Conservation (phyloP, 1,140 invertebrate genomes). For the Lepidurus apus region DNA sequence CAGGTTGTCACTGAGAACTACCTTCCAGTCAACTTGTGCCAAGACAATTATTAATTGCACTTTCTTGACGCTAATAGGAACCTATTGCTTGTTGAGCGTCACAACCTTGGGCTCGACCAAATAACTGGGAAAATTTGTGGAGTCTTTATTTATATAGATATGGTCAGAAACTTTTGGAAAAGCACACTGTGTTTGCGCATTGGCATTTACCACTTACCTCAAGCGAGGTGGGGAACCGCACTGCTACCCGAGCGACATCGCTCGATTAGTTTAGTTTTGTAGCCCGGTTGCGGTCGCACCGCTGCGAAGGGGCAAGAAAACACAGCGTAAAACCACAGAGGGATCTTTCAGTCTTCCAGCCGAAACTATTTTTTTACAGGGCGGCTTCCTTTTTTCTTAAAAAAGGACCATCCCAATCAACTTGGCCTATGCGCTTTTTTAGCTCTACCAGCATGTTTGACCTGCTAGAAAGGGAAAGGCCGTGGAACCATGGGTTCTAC, state of each 20-base stretch:
- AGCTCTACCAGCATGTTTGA: background rate
- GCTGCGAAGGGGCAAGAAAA: background rate
- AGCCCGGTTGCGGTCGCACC: background rate
- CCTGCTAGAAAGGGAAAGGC: constrained; percentile 10
- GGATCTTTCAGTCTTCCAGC: background rate
- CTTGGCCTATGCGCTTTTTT: background rate
- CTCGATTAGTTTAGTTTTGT: constrained; percentile 2
- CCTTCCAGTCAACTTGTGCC: background rate
- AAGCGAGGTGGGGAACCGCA: background rate
- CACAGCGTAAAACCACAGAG: background rate
- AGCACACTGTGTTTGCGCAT: background rate
- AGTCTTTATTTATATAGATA: too few species aligned
- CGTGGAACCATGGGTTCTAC: background rate
- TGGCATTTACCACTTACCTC: background rate
- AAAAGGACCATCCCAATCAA: too few species aligned
- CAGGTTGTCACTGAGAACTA: constrained; percentile 13
- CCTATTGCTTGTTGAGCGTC: background rate
- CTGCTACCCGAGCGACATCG: background rate
- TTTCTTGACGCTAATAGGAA: background rate
- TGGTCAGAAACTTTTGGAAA: background rate
- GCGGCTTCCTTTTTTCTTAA: background rate
- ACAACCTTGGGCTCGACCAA: background rate
- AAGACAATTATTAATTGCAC: constrained; percentile 19
- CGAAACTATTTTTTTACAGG: background rate
- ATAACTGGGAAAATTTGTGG: background rate